A percentile compares a stretch with the other conserved stretches of the same genome.
These are phyloP conservation scores for Epizoanthus ramosus DNA, from an alignment of 92 coral and sea anemone genomes.

Conservation along the genomic window DNA sequence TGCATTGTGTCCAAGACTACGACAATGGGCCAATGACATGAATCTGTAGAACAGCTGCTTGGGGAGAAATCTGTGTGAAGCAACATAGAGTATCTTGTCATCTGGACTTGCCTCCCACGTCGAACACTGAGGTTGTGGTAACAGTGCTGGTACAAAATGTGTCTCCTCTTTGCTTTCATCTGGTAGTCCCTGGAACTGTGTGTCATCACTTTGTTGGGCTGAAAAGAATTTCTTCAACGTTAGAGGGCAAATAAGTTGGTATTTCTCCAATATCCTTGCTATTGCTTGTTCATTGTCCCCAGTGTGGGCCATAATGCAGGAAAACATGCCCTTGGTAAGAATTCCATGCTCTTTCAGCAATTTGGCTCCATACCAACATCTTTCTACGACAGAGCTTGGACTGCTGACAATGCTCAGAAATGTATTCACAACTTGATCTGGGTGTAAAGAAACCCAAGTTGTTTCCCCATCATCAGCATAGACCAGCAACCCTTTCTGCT, in stretches of 20 bases:
- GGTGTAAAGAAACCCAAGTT: neutral
- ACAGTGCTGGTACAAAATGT: constrained; percentile 6
- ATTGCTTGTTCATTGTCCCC: neutral
- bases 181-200: neutral
- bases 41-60: constrained; percentile 27
- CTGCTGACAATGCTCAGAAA: neutral
- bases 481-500: neutral
- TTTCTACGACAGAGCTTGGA: neutral
- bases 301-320: neutral
- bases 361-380: neutral
- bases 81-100: neutral
- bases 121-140: neutral
- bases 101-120: neutral
- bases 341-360: neutral
- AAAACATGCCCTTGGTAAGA: constrained; percentile 9
- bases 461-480: neutral
- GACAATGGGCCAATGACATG: constrained; percentile 3
- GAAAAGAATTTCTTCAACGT: neutral
- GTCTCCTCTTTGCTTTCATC: constrained; percentile 15
- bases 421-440: neutral
- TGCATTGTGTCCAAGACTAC: constrained; percentile 2
- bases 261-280: neutral
- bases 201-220: neutral
- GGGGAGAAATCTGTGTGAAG: constrained; percentile 10
- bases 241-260: neutral